Evolutionary conservation across 2,113 vertebrate species (phyloP).

Genomic region (Hyperopisus bebe): DNA sequence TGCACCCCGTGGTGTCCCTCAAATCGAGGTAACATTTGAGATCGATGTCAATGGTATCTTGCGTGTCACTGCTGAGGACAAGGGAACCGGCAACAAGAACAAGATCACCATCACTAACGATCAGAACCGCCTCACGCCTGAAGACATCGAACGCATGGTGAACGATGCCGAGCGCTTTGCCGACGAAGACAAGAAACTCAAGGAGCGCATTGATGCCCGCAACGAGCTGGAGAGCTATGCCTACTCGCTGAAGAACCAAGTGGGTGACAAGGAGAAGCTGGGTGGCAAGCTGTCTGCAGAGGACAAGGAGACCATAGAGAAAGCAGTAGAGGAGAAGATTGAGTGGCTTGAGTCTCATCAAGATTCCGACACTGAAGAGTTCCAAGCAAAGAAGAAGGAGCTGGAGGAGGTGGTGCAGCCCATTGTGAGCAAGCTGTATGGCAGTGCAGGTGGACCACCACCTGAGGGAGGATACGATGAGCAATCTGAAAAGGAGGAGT

Average conservation of each 20-base stretch:
- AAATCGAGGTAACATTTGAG: slow-evolving; percentile 64
- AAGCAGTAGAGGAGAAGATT: slow-evolving; percentile 93
- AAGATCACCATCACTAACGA: slow-evolving; percentile 79
- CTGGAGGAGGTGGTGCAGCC: slow-evolving; percentile 95
- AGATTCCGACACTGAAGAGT: slow-evolving; percentile 87
- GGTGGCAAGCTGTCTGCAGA: slow-evolving; percentile 90
- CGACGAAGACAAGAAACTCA: slow-evolving; percentile 89
- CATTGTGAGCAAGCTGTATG: slow-evolving; percentile 91
- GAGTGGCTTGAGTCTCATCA: slow-evolving; percentile 97
- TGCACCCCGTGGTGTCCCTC: slow-evolving; percentile 72
- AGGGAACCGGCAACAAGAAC: slow-evolving; percentile 77
- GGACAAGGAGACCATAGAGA: slow-evolving; percentile 91
- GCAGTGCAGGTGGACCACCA: slow-evolving; percentile 77
- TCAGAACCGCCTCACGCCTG: slow-evolving; percentile 70
- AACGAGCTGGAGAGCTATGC: slow-evolving; percentile 94
- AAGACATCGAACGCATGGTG: slow-evolving; percentile 87
- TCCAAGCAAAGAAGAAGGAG: slow-evolving; percentile 95
- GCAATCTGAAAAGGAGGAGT: slow-evolving; percentile 78
- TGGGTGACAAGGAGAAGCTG: slow-evolving; percentile 95
- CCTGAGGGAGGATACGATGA: slow-evolving; percentile 56
- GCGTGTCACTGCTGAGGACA: slow-evolving; percentile 74
- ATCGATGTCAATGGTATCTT: slow-evolving; percentile 79
- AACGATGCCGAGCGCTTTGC: slow-evolving; percentile 92
- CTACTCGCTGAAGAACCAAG: slow-evolving; percentile 95
- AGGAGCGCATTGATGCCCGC: slow-evolving; percentile 85